Base-by-base conservation (phyloP, 2,113 vertebrate species). In the Petaurus breviceps region DNA sequence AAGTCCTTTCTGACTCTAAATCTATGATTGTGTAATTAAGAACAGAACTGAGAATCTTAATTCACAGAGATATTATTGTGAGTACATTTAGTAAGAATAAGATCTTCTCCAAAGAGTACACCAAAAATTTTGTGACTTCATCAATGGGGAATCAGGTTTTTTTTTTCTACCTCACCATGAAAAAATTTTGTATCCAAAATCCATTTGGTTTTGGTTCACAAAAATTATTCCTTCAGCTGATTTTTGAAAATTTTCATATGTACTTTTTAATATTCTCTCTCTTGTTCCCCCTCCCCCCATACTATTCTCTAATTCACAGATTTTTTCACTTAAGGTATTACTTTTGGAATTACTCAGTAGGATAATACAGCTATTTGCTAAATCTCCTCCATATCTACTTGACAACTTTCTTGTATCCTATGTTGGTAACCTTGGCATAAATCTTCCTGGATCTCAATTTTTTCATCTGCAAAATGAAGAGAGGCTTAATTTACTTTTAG, bases 391-490 rank as follows among this genome's bases (percentile, higher is more conserved):
- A 22, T 77, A 77, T 77, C 61, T 14, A 77, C 16, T 61, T 61
- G 57, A 31, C 8, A 61, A 31, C 3, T 14, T 61, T 68, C n/a
- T 77, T 77, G 37, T 77, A n/a, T 31, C 57, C 57, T 26, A 12
- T 61, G 37, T 77, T 77, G 16, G 68, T 37, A 77, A 77, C 37
- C 4, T 3, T 68, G 61, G 31, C 31, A 37, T 68, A 77, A 77
- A 77, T 94, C 28, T 96, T 77, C 92, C 51, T 90, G 25, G 24
- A 68, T 10, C 23, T 95, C 47, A 91, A 2, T 94, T 50, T 92
- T 93, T 23, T 96, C 94, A 89, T 51, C 89, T 53, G 68, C 90
- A 91, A 94, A 95, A 93, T 95, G 89, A 96, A 25, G 96, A 23
- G 2, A 14, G 16, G n/a, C 37, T 12, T 77, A n/a, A 43, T 77